A percentile compares a stretch with the other conserved stretches of the same genome.
phyloP scores from a whole-genome alignment of 2,797 vertebrate species.

The Coracias cyanogaster region DNA sequence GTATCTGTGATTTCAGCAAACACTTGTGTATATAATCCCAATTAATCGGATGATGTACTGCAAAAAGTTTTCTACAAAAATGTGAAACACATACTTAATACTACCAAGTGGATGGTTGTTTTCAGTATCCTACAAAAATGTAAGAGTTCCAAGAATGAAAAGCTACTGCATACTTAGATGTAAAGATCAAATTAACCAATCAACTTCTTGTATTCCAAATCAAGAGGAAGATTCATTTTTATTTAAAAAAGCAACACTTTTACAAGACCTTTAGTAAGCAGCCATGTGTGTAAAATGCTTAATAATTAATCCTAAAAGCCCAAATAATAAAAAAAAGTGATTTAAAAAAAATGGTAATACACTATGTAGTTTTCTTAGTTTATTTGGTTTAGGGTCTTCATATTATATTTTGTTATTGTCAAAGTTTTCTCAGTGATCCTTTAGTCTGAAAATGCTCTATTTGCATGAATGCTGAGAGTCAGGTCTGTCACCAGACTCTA shows the following conservation, averaged over 20 bases:
- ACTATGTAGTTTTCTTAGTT: background rate
- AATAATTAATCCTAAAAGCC: background rate
- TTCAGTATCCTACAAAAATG: background rate
- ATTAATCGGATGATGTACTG: background rate
- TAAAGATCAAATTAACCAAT: background rate
- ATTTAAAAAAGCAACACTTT: background rate
- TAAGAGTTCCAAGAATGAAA: background rate
- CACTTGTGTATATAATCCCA: background rate
- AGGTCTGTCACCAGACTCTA: background rate
- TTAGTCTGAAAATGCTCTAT: background rate
- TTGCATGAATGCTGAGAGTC: background rate
- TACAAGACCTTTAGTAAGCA: background rate
- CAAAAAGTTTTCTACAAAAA: background rate
- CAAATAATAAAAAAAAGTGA: background rate
- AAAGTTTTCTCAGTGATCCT: background rate
- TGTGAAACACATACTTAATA: background rate
- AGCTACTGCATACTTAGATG: background rate
- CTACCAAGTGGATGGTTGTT: background rate
- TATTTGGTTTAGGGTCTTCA: background rate
- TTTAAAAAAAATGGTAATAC: background rate
- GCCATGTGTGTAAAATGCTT: fast-evolving
- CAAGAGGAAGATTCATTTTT: background rate
- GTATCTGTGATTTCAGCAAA: background rate
- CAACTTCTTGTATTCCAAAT: background rate
- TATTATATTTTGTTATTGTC: background rate